These are phyloP conservation scores for Camptogramma bilineatum DNA, from an alignment of 2,888 invertebrate species.

Conservation along the genomic window DNA sequence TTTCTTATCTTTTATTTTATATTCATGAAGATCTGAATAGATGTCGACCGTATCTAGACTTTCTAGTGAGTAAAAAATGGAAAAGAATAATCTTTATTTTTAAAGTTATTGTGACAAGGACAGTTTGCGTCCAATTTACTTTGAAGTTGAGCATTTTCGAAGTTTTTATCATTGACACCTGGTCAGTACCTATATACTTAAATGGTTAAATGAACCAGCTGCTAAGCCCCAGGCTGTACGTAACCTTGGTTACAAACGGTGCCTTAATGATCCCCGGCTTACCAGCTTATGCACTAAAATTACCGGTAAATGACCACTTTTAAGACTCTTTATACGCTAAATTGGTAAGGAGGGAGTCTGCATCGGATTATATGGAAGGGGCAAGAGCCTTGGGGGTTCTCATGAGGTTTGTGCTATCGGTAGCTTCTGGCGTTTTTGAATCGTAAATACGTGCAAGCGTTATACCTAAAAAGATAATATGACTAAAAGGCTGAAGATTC, in stretches of 20 bases:
- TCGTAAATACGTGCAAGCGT: too few species aligned
- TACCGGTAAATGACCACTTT: conserved; percentile 52
- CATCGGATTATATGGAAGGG: conserved; percentile 16
- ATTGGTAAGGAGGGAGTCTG: conserved; percentile 42
- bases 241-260: conserved; percentile 50
- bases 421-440: conserved; percentile 1
- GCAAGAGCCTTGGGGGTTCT: conserved; percentile 16
- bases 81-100: too few species aligned
- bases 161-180: too few species aligned
- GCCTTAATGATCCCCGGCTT: conserved; percentile 54
- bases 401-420: conserved; percentile 11
- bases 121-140: too few species aligned
- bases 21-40: too few species aligned
- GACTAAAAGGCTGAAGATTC: too few species aligned
- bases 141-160: too few species aligned
- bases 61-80: too few species aligned
- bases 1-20: too few species aligned
- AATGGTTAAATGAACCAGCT: conserved; percentile 31
- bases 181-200: background rate
- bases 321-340: conserved; percentile 43
- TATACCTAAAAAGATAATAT: too few species aligned
- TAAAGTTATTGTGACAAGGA: too few species aligned
- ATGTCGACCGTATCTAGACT: too few species aligned
- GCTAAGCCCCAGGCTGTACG: conserved; percentile 21
- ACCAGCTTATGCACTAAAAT: conserved; percentile 53